These are phyloP conservation scores for Arothron firmamentum DNA, from an alignment of 2,113 vertebrate species.

Conservation along the genomic window DNA sequence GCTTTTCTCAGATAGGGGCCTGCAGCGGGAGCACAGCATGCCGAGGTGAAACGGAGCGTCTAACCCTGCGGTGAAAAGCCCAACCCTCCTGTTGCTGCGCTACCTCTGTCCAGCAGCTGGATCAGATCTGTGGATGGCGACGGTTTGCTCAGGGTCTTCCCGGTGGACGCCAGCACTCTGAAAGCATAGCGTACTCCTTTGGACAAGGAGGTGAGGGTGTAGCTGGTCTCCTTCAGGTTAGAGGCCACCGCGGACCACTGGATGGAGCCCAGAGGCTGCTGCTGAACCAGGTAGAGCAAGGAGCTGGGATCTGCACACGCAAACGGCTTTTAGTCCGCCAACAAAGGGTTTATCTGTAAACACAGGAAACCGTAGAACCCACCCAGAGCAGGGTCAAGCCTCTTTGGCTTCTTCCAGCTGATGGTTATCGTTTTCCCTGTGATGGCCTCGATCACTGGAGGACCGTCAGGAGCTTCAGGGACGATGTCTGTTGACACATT, in stretches of 20 bases:
- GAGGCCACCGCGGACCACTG: slow-evolving; percentile 85
- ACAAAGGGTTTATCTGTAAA: background rate
- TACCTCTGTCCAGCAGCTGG: slow-evolving; percentile 85
- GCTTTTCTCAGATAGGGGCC: slow-evolving; percentile 84
- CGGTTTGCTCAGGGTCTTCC: slow-evolving; percentile 88
- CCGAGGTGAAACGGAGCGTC: background rate
- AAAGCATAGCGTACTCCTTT: slow-evolving; percentile 88
- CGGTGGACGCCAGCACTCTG: slow-evolving; percentile 83
- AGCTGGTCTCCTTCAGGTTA: slow-evolving; percentile 76
- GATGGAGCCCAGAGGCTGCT: slow-evolving; percentile 85
- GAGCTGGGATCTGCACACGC: slow-evolving; percentile 73
- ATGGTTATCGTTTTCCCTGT: slow-evolving; percentile 85
- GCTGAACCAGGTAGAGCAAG: slow-evolving; percentile 86
- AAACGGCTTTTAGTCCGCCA: background rate
- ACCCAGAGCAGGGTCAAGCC: slow-evolving; percentile 85
- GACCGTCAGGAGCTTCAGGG: slow-evolving; percentile 86
- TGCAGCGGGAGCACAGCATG: slow-evolving; percentile 38
- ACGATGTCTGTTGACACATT: slow-evolving; percentile 79
- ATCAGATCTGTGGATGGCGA: slow-evolving; percentile 79
- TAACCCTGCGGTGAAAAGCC: too few species aligned
- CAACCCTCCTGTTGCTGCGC: too few species aligned
- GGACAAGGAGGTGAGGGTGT: slow-evolving; percentile 77
- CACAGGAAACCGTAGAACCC: background rate
- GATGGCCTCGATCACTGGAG: slow-evolving; percentile 80
- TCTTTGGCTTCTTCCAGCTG: slow-evolving; percentile 86